phyloP scores from a whole-genome alignment of 1,140 invertebrate genomes.

The Atopsyche davidsoni region DNA sequence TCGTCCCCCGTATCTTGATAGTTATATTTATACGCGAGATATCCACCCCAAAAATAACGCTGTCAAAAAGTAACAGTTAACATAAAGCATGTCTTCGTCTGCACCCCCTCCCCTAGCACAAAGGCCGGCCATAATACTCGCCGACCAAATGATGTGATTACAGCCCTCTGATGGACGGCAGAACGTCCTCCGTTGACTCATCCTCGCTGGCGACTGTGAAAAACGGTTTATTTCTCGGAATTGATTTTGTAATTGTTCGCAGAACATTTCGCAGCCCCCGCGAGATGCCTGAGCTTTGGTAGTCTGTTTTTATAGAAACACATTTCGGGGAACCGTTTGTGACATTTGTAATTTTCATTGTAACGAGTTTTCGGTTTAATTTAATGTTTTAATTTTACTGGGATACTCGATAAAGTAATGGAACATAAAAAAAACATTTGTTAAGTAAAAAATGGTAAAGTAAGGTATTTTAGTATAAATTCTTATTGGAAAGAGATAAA shows the following conservation, averaged over 20 bases:
- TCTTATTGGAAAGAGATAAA: too few relatives aligned
- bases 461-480: too few relatives aligned
- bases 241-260: conserved; percentile 7
- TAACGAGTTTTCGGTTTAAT: too few relatives aligned
- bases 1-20: conserved; percentile 16
- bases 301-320: too few relatives aligned
- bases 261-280: background rate
- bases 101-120: conserved; percentile 5
- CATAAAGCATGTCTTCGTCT: conserved; percentile 22
- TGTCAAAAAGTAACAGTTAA: conserved; percentile 17
- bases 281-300: too few relatives aligned
- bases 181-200: conserved; percentile 13
- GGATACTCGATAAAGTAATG: too few relatives aligned
- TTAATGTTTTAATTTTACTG: too few relatives aligned
- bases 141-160: conserved; percentile 23
- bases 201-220: conserved; percentile 7
- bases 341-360: too few relatives aligned
- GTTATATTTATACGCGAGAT: conserved; percentile 8
- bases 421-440: too few relatives aligned
- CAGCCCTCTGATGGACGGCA: conserved; percentile 19
- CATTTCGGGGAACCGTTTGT: too few relatives aligned
- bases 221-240: conserved; percentile 17
- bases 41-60: conserved; percentile 8
- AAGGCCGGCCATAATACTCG: conserved; percentile 7
- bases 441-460: too few relatives aligned